Percentiles rank a stretch among this genome's conserved stretches.
phyloP scores from a whole-genome alignment of 92 coral and sea anemone genomes.

The Nematostella vectensis region DNA sequence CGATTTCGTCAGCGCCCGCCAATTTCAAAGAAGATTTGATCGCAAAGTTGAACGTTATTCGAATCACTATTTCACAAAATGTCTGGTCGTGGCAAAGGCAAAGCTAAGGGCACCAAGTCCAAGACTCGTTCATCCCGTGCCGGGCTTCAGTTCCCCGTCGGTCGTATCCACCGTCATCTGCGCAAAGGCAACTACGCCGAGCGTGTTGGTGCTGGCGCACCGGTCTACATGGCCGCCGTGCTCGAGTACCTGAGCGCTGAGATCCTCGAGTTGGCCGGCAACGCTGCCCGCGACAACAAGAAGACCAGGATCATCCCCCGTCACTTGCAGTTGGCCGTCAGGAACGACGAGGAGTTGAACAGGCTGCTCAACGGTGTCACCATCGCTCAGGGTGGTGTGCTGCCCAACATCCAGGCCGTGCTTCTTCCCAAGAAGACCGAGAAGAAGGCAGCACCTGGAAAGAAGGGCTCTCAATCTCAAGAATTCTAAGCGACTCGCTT shows the following conservation, averaged over 20 bases:
- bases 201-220: constrained; percentile 66
- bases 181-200: constrained; percentile 56
- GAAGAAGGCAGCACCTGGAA: constrained; percentile 11
- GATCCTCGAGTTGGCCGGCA: constrained; percentile 58
- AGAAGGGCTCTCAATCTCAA: constrained; percentile 17
- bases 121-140: constrained; percentile 74
- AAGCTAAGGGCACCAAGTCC: constrained; percentile 63
- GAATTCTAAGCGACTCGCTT: constrained; percentile 10
- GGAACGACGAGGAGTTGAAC: constrained; percentile 43
- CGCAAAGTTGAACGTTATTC: too few species aligned
- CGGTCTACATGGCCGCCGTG: constrained; percentile 57
- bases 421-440: constrained; percentile 47
- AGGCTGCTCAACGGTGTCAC: constrained; percentile 40
- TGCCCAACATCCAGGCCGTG: constrained; percentile 59
- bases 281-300: constrained; percentile 40
- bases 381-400: constrained; percentile 42
- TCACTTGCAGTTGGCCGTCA: constrained; percentile 24
- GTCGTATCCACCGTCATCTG: constrained; percentile 43
- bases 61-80: too few species aligned
- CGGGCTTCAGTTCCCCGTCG: constrained; percentile 77
- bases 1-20: too few species aligned
- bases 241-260: constrained; percentile 43
- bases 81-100: constrained; percentile 86
- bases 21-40: too few species aligned
- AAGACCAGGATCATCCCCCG: constrained; percentile 35